These are phyloP conservation scores for Matsumurasca onukii DNA, from an alignment of 1,140 invertebrate species.

Conservation along the genomic window DNA sequence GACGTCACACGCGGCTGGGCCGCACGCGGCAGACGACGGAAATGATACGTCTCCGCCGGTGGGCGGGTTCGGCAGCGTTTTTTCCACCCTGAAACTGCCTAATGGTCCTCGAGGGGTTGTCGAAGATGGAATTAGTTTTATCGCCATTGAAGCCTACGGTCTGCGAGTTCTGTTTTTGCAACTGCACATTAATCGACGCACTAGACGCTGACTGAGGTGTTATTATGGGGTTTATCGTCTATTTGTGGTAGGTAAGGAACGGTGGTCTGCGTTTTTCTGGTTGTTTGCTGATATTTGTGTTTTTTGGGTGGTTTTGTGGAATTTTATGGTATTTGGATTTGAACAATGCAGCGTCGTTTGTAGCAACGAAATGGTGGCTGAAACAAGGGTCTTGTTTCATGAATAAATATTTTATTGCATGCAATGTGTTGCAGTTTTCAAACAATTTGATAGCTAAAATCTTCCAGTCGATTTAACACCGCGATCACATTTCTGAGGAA, in stretches of 20 bases:
- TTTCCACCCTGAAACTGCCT: background rate
- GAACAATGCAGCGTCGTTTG: no score
- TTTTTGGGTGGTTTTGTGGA: no score
- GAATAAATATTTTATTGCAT: no score
- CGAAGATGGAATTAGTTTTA: background rate
- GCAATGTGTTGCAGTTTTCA: no score
- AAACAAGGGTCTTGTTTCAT: no score
- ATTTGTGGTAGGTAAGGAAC: background rate
- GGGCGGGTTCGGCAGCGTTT: constrained; percentile 1
- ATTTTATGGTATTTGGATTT: no score
- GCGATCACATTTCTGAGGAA: no score
- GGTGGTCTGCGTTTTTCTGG: background rate
- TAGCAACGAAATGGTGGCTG: no score
- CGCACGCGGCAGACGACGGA: background rate
- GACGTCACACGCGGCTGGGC: background rate
- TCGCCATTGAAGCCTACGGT: background rate
- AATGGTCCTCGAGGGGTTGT: constrained; percentile 1
- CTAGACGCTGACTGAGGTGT: background rate
- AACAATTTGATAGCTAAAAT: no score
- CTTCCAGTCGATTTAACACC: no score
- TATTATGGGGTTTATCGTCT: background rate
- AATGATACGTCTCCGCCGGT: background rate
- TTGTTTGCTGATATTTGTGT: background rate
- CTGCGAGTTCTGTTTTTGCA: background rate
- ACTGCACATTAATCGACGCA: background rate